These are phyloP conservation scores for Eupeodes latifasciatus DNA, from an alignment of 2,888 invertebrate species.

Conservation along the genomic window DNA sequence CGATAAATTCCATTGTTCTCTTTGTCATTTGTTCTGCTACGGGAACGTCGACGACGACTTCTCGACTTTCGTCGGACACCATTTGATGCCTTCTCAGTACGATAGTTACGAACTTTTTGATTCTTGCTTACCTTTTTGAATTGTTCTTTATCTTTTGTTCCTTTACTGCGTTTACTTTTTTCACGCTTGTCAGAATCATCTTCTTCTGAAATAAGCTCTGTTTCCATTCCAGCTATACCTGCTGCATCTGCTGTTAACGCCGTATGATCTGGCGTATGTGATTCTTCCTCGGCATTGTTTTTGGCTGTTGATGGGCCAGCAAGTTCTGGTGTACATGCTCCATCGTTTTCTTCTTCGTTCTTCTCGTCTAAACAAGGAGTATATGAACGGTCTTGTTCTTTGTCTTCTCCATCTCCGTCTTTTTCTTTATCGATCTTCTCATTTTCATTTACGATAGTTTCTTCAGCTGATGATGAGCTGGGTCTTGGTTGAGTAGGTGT, in stretches of 20 bases:
- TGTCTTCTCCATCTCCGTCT: slow-evolving; percentile 77
- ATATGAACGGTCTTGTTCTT: slow-evolving; percentile 88
- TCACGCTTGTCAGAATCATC: slow-evolving; percentile 84
- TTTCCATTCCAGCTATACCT: slow-evolving; percentile 87
- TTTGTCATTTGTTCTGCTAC: slow-evolving; percentile 82
- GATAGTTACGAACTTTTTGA: slow-evolving; percentile 91
- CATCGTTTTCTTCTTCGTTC: slow-evolving; percentile 78
- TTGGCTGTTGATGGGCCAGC: slow-evolving; percentile 15
- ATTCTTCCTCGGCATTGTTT: slow-evolving; percentile 41
- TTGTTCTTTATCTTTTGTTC: slow-evolving; percentile 84
- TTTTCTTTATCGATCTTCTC: slow-evolving; percentile 33
- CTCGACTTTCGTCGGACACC: slow-evolving; percentile 66
- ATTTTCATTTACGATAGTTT: not conserved
- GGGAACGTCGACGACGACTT: slow-evolving; percentile 59
- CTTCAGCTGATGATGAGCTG: slow-evolving; percentile 17
- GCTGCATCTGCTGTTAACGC: slow-evolving; percentile 38
- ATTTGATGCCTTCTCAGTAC: slow-evolving; percentile 87
- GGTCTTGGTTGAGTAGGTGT: slow-evolving; percentile 21
- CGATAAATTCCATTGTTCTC: slow-evolving; percentile 77
- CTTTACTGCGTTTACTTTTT: slow-evolving; percentile 78
- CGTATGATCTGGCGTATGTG: slow-evolving; percentile 44
- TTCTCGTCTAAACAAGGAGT: slow-evolving; percentile 90
- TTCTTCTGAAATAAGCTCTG: slow-evolving; percentile 91
- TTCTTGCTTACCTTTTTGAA: slow-evolving; percentile 93
- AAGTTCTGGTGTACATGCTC: slow-evolving; percentile 66